These are phyloP conservation scores for Poliocrania exsul DNA, from an alignment of 2,797 vertebrate species.

Conservation along the genomic window DNA sequence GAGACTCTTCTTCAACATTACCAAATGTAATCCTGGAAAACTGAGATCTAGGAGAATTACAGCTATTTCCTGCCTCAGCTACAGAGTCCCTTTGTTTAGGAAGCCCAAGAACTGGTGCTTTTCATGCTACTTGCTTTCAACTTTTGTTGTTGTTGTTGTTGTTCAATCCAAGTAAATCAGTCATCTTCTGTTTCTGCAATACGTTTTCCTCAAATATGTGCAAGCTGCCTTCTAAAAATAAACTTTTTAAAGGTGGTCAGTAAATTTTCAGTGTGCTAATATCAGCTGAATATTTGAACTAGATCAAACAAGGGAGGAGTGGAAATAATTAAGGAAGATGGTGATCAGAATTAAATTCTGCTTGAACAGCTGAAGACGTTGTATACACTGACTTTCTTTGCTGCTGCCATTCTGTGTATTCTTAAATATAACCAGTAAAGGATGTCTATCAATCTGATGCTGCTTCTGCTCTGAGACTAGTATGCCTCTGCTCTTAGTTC, in stretches of 20 bases:
- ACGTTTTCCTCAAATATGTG: background rate
- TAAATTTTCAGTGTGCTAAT: background rate
- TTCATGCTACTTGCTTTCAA: background rate
- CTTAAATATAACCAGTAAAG: background rate
- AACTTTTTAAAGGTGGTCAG: background rate
- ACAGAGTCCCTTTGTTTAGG: background rate
- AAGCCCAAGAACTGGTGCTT: background rate
- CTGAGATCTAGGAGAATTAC: background rate
- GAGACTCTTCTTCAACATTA: background rate
- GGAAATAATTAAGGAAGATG: background rate
- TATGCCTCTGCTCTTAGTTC: background rate
- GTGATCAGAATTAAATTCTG: background rate
- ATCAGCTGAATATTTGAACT: background rate
- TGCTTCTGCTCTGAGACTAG: background rate
- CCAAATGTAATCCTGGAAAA: background rate
- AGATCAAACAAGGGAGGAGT: background rate
- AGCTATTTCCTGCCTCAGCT: background rate
- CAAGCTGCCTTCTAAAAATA: background rate
- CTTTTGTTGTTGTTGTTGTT: background rate
- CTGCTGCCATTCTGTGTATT: background rate
- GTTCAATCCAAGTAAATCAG: background rate
- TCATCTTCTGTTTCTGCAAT: background rate
- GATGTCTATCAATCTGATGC: background rate
- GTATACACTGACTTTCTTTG: background rate
- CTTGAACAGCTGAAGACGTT: background rate